Evolutionary conservation across 2,797 vertebrate species (phyloP), one percentile per base, ranked within the genome.

Genomic region (Artibeus lituratus): DNA sequence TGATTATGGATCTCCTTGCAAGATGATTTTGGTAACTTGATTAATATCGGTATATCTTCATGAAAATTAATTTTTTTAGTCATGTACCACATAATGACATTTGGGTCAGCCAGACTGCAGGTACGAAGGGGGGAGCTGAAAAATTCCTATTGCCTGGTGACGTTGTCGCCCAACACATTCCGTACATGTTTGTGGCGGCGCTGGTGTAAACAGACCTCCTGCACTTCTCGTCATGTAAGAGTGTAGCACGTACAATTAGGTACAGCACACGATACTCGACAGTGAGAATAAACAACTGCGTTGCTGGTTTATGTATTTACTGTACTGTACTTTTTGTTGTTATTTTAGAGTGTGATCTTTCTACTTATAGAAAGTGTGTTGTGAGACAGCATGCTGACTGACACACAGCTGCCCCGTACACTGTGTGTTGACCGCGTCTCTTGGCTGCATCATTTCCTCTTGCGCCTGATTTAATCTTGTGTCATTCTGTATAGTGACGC

Each of bases 11-110:
- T 39, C 14, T 85, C 18, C 18, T 88, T 44, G 93, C 10, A 93
- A 91, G 87, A 81, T 69, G 49, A 53, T 93, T 95, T 91, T 82
- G 90, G 44, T 42, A 93, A 65, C 44, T 82, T 91, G 74, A 24
- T 91, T 84, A 72, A 77, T 86, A 82, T 42, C 49, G 35, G 35
- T 81, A 70, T 72, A 70, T 81, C 80, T 82, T 81, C 77, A 70
- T 82, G n/a, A n/a, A 96, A 77, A 69, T 14, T 51, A 47, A 72
- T 67, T 81, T 70, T 81, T 78, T 35, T 35, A 49, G 81, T 65
- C 32, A n/a, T 24, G 59, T 8, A 35, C 59, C 4, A 15, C 32
- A 26, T 83, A 35, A 65, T 16, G 62, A 49, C 44, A 16, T 83
- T 81, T 67, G 81, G 59, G 21, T 67, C 59, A 49, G 10, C 62